A percentile compares a stretch with the other conserved stretches of the same genome.
phyloP scores from a whole-genome alignment of 2,113 vertebrate genomes.

The Oryzias woworae region DNA sequence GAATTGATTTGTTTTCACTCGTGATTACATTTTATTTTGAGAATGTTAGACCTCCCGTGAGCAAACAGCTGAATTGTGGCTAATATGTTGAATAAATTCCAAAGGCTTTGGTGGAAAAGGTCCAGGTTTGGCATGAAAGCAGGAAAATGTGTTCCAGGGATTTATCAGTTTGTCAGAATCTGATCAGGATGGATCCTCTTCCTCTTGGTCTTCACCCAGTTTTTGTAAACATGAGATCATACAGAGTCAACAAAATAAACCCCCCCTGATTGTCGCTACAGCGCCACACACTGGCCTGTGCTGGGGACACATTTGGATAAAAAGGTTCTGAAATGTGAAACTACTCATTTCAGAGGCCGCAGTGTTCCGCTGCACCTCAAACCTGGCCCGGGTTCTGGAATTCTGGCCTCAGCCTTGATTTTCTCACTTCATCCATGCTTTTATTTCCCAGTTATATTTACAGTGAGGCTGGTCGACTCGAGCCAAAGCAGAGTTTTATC shows the following conservation, averaged over 20 bases:
- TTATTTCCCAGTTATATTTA: slow-evolving; percentile 47
- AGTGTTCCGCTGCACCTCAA: slow-evolving; percentile 21
- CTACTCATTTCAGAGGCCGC: slow-evolving; percentile 17
- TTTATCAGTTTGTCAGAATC: no score
- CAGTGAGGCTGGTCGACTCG: slow-evolving; percentile 37
- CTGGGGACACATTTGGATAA: slow-evolving; percentile 48
- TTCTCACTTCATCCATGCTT: slow-evolving; percentile 46
- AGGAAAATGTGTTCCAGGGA: no score
- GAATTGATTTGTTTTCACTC: no score
- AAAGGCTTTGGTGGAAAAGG: no score
- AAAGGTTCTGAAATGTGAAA: slow-evolving; percentile 49
- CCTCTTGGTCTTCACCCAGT: no score
- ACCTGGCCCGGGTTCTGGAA: slow-evolving; percentile 44
- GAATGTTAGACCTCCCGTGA: slow-evolving; percentile 48
- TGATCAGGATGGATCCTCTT: no score
- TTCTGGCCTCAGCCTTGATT: slow-evolving; percentile 31
- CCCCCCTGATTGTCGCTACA: slow-evolving; percentile 11
- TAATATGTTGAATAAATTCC: slow-evolving; percentile 25
- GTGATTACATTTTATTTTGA: no score
- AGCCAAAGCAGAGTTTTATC: neutral
- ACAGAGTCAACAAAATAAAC: slow-evolving; percentile 2
- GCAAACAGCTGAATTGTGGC: slow-evolving; percentile 34
- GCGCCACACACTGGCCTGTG: neutral
- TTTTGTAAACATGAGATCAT: no score
- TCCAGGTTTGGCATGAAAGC: no score